These are phyloP conservation scores for Scaptomyza polygonia DNA, from an alignment of 2,888 invertebrate species.

Conservation along the genomic window DNA sequence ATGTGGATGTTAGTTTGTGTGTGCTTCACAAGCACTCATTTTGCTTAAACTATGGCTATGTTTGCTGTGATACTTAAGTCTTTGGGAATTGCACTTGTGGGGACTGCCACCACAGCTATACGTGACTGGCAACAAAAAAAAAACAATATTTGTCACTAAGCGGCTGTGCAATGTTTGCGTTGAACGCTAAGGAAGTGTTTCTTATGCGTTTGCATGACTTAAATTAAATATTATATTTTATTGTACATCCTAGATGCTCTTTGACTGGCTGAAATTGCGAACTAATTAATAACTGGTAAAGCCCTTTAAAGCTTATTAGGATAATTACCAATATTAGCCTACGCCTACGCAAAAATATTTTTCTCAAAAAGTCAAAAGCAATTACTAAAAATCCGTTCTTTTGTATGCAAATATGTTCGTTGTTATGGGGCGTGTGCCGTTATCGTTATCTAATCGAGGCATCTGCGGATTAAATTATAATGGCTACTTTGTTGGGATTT, in stretches of 20 bases:
- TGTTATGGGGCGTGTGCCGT: constrained; percentile 15
- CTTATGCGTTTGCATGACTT: constrained; percentile 54
- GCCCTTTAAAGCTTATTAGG: not conserved
- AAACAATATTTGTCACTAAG: constrained; percentile 24
- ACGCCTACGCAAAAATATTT: constrained; percentile 10
- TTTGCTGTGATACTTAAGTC: constrained; percentile 67
- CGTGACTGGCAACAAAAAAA: constrained; percentile 19
- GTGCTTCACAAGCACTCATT: constrained; percentile 11
- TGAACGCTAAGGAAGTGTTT: constrained; percentile 41
- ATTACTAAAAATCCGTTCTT: constrained; percentile 1
- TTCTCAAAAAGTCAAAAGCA: constrained; percentile 3
- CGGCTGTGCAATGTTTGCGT: constrained; percentile 42
- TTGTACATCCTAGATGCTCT: constrained; percentile 4
- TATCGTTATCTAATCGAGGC: constrained; percentile 60
- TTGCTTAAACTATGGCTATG: constrained; percentile 51
- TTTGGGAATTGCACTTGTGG: constrained; percentile 60
- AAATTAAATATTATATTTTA: constrained; percentile 28
- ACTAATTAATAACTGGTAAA: not conserved
- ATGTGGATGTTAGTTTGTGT: constrained; percentile 2
- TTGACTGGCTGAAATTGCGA: constrained; percentile 1
- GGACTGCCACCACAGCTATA: constrained; percentile 18
- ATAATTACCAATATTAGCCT: no score
- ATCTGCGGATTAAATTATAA: constrained; percentile 56
- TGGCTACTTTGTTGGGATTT: constrained; percentile 37
- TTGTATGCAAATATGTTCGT: not conserved